Conservation (phyloP, 1,140 invertebrate species). For the Drepana arcuata region DNA sequence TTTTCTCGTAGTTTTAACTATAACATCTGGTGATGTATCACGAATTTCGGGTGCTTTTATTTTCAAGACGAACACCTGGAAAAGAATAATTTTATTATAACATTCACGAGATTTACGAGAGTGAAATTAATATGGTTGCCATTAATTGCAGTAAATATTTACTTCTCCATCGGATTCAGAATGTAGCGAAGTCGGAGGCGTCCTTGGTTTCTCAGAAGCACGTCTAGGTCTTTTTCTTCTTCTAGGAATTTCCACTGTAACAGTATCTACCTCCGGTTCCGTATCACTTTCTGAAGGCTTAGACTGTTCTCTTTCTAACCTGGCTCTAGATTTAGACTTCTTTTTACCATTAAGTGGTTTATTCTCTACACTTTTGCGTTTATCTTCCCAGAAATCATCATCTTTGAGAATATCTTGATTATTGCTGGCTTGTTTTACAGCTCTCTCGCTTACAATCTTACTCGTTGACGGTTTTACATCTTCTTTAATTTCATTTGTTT, state of each 20-base stretch:
- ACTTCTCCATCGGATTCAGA: constrained; percentile 63
- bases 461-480: constrained; percentile 19
- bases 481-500: constrained; percentile 14
- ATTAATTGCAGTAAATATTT: constrained; percentile 9
- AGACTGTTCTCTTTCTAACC: constrained; percentile 66
- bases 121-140: no score
- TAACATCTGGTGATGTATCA: constrained; percentile 72
- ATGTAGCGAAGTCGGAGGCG: constrained; percentile 47
- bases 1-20: constrained; percentile 83
- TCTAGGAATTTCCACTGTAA: constrained; percentile 67
- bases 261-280: constrained; percentile 61
- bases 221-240: constrained; percentile 56
- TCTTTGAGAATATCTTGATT: constrained; percentile 56
- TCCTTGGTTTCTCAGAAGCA: constrained; percentile 57
- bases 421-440: constrained; percentile 41
- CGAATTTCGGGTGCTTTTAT: constrained; percentile 49
- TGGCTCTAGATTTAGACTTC: constrained; percentile 57
- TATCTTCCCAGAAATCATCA: constrained; percentile 50
- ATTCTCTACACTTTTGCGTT: constrained; percentile 25
- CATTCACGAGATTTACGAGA: no score
- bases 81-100: constrained; percentile 8
- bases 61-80: constrained; percentile 61
- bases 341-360: constrained; percentile 54
- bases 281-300: constrained; percentile 68
- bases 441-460: constrained; percentile 30